Evolutionary conservation across 2,888 invertebrate genomes (phyloP).

Genomic region (Limnephilus lunatus): DNA sequence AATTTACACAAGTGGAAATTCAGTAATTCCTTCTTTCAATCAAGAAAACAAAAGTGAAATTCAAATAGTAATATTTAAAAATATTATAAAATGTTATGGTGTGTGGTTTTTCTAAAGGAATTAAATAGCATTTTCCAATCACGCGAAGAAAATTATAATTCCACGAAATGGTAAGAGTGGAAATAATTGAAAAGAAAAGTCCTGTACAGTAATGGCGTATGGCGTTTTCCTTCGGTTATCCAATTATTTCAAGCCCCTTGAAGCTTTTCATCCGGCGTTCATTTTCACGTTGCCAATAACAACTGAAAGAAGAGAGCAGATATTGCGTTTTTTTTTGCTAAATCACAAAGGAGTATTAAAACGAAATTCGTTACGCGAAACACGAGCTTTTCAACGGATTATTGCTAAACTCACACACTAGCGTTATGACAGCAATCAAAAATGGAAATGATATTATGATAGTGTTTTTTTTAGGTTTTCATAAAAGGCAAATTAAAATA

Average conservation of each 20-base stretch:
- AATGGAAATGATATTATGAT: not conserved
- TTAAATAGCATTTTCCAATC: not conserved
- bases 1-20: too few relatives aligned
- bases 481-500: too few relatives aligned
- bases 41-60: too few relatives aligned
- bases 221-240: constrained; percentile 10
- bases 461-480: too few relatives aligned
- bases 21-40: too few relatives aligned
- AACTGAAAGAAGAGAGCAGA: not conserved
- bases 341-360: constrained; percentile 36
- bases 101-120: not conserved
- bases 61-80: too few relatives aligned
- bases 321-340: constrained; percentile 13
- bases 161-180: not conserved
- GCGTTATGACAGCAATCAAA: not conserved
- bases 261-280: constrained; percentile 9
- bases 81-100: too few relatives aligned
- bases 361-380: not conserved
- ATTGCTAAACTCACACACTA: not conserved
- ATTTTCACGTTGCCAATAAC: constrained; percentile 20
- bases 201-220: not conserved
- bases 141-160: not conserved
- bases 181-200: not conserved
- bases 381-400: not conserved
- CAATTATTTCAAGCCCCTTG: constrained; percentile 22